Evolutionary conservation across 92 coral and sea anemone species (phyloP).

Genomic region (Galaxea fascicularis): DNA sequence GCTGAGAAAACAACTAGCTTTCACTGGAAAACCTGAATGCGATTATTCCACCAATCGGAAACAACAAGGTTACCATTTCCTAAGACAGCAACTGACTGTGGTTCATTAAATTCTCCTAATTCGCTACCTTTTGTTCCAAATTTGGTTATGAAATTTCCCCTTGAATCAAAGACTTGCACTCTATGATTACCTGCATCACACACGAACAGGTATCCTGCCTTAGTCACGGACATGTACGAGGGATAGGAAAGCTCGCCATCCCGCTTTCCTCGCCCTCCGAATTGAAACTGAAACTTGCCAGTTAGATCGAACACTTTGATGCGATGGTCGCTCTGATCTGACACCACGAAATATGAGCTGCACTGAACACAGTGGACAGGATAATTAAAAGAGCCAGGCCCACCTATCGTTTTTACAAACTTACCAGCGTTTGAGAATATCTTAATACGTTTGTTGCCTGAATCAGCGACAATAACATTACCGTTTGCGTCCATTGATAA

Average conservation of each 20-base stretch:
- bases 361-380: conserved; percentile 49
- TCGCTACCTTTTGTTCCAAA: conserved; percentile 46
- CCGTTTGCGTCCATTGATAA: conserved; percentile 40
- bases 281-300: conserved; percentile 30
- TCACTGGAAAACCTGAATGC: conserved; percentile 14
- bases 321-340: conserved; percentile 34
- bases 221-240: conserved; percentile 31
- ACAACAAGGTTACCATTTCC: conserved; percentile 45
- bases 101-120: conserved; percentile 23
- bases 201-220: conserved; percentile 52
- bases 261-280: conserved; percentile 36
- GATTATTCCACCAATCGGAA: conserved; percentile 4
- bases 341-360: conserved; percentile 31
- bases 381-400: not conserved
- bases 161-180: conserved; percentile 48
- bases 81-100: conserved; percentile 30
- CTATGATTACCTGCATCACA: conserved; percentile 48
- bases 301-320: conserved; percentile 44
- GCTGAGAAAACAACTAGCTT: no score
- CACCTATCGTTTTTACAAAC: conserved; percentile 37
- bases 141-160: conserved; percentile 26
- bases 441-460: conserved; percentile 36
- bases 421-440: conserved; percentile 44
- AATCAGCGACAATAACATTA: conserved; percentile 44
- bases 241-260: conserved; percentile 51